Evolutionary conservation across 2,888 invertebrate species (phyloP), one percentile per base, ranked within the genome.

Genomic region (Phymatocera aterrima): DNA sequence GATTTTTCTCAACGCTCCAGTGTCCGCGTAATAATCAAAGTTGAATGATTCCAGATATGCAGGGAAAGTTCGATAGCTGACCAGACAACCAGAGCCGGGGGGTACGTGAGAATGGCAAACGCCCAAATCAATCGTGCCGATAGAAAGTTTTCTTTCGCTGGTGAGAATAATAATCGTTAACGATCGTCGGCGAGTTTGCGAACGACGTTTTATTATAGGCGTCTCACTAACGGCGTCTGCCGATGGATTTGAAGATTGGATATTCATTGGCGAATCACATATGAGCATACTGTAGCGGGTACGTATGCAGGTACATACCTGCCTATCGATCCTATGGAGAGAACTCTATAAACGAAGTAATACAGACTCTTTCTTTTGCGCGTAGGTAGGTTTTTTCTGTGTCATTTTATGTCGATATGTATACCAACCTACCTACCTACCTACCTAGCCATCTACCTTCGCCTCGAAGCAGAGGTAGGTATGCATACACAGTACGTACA

Each of bases 351-450:
- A 28, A 15, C 5, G 1, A 3, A 40, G 8, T 8, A 57, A 57
- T 28, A 28, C 15, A 57, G 21, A 18, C 51, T 18, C 5, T 57
- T 57, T 28, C 28, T 57, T 12, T 57, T 1, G 12, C 28, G 24
- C 12, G 34, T 64, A 46, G 43, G 68, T 68, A 46, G 68, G 43
- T 43, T 68, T 43, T 54, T 68, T 46, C 28, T 43, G 24, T 43
- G 6, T 12, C 68, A 15, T 43, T 68, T 10, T n/a, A n/a, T n/a
- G 28, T 43, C 6, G 68, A 43, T 15, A n/a, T 24, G 24, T 68
- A 34, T 46, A 37, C 24, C n/a, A n/a, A n/a, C n/a, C n/a, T n/a
- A n/a, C n/a, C n/a, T n/a, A n/a, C n/a, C n/a, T n/a, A n/a, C n/a
- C n/a, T n/a, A n/a, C n/a, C n/a, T n/a, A n/a, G n/a, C n/a, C n/a